Evolutionary conservation across 2,888 invertebrate genomes (phyloP), one percentile per base, ranked within the genome.

Genomic region (Ectropis crepuscularia): DNA sequence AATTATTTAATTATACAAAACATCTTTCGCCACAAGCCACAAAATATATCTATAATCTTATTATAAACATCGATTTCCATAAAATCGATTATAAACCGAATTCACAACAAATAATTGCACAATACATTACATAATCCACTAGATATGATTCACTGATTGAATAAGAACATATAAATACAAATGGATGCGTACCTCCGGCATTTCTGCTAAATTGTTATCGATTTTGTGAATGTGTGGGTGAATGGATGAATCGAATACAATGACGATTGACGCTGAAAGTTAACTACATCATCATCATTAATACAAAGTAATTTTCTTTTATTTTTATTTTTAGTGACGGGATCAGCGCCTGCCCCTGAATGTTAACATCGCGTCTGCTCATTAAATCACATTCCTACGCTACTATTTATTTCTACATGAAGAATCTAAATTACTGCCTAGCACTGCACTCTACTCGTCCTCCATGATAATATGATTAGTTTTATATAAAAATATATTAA

Each of bases 101-200:
- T 50, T 45, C 39, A 61, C 48, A 45, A 61, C 8, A 61, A 53
- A 36, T 16, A 47, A 57, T 50, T 46, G 49, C 57, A 57, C 36
- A 53, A 61, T 48, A 41, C 12, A 41, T 65, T 57, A n/a, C 57
- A 50, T 58, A 65, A 65, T 39, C 16, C 36, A 36, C 10, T 11
- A 49, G 48, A 50, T 54, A 54, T 43, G 63, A 63, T 41, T 59
- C 58, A 50, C 6, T 54, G 43, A 59, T 53, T 61, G 49, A 61
- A 61, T 53, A 51, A 51, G 61, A 57, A 55, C 42, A 42, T 11
- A 48, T 42, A 46, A 28, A 46, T n/a, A 41, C 46, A 60, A 28
- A n/a, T 42, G 6, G n/a, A 49, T 28, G 16, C 6, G 28, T 43
- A 61, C 48, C n/a, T 61, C 43, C 60, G 54, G 42, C 7, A 43